Evolutionary conservation across 2,113 vertebrate species (phyloP), one percentile per base, ranked within the genome.

Genomic region (Gymnorhina tibicen): DNA sequence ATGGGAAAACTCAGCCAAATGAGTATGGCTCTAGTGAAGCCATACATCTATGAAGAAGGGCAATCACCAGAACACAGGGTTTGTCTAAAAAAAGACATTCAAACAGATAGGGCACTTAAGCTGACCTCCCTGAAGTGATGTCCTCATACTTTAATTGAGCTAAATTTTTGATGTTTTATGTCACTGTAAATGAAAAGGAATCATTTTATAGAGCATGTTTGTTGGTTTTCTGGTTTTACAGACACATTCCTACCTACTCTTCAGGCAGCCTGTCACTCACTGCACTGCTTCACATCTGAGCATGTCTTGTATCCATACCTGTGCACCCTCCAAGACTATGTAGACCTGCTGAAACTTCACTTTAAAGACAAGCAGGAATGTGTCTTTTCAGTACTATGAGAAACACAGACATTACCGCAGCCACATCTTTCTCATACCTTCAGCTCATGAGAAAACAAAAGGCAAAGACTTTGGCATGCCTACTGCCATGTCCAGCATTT

Each of bases 81-180:
- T 84, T 97, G 88, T 96, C 75, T 90, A 39, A 91, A 96, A 95
- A 92, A 86, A 84, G 95, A 93, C 95, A 95, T 94, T 97, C 91
- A 94, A 92, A 66, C 32, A 92, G 79, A 97, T 62, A 85, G 66
- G 82, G 82, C 88, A 78, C 83, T 92, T 86, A 58, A 93, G 76
- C 94, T 95, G 96, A 96, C 92, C 95, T 95, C 80, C 79, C 59
- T 0, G 2, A 94, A 96, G 79, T 39, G 79, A 93, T 92, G 96
- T 90, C 83, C 91, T 95, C 95, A 94, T 82, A 58, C 94, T 93
- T 91, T 93, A 94, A 91, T 95, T 97, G 87, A 94, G 79, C 83
- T 81, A 85, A 86, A 94, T 92, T 93, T 95, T 86, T 95, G 13
- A 92, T 70, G 91, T 39, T 96, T 89, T 93, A 96, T 91, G 89